Evolutionary conservation across 2,113 vertebrate genomes (phyloP).

Genomic region (Seriola rivoliana): DNA sequence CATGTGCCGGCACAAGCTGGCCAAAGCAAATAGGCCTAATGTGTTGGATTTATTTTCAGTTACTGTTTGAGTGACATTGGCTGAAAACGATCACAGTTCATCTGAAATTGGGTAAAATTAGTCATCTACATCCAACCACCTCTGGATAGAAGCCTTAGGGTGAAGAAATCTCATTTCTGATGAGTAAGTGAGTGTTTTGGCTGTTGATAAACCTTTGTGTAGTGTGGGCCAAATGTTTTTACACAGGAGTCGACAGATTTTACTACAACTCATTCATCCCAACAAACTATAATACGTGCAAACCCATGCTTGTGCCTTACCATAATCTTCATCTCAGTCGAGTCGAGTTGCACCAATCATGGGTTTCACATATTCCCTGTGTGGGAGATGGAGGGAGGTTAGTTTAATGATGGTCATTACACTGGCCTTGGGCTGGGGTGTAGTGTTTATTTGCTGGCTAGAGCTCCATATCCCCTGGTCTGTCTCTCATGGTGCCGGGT

Average conservation of each 20-base stretch:
- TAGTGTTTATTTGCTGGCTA: constrained; percentile 80
- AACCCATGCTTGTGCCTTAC: constrained; percentile 6
- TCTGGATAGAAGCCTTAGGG: constrained; percentile 22
- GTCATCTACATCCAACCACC: constrained; percentile 40
- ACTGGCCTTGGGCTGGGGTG: constrained; percentile 69
- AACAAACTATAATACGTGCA: neutral
- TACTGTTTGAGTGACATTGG: constrained; percentile 29
- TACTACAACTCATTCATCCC: constrained; percentile 20
- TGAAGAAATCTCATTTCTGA: constrained; percentile 40
- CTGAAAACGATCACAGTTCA: constrained; percentile 19
- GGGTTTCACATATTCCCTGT: constrained; percentile 55
- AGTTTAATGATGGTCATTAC: constrained; percentile 80
- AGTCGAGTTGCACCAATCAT: constrained; percentile 14
- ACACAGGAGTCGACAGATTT: constrained; percentile 23
- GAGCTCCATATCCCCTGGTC: constrained; percentile 70
- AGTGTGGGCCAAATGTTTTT: neutral
- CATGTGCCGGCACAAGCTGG: neutral
- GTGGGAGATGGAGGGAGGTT: constrained; percentile 67
- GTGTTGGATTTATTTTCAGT: constrained; percentile 43
- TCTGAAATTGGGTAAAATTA: constrained; percentile 37
- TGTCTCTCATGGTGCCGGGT: constrained; percentile 61
- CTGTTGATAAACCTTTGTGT: constrained; percentile 7
- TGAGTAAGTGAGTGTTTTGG: constrained; percentile 31
- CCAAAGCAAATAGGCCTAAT: constrained; percentile 42
- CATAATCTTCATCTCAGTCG: constrained; percentile 12